These are phyloP conservation scores for Lycorma delicatula DNA, from an alignment of 1,140 invertebrate species.

Conservation along the genomic window DNA sequence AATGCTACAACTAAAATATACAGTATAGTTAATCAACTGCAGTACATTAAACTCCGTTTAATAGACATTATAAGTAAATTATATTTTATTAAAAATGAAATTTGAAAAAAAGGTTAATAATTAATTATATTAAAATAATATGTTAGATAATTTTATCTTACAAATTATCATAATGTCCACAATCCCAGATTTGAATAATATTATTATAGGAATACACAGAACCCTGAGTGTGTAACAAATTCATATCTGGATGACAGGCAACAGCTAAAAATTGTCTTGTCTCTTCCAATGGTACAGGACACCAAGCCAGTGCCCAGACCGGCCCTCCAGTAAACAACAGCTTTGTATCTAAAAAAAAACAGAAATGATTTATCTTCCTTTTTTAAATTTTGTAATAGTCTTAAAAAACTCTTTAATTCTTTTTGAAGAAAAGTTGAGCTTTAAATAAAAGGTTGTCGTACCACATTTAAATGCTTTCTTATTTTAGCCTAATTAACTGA, in stretches of 20 bases:
- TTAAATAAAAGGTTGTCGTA: too few relatives aligned
- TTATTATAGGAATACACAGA: constrained; percentile 37
- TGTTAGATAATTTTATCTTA: constrained; percentile 29
- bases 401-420: too few relatives aligned
- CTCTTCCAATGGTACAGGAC: constrained; percentile 35
- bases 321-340: constrained; percentile 51
- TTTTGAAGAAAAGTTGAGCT: too few relatives aligned
- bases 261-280: constrained; percentile 43
- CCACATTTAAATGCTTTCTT: too few relatives aligned
- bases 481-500: not conserved
- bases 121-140: not conserved
- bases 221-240: constrained; percentile 36
- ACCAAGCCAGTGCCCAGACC: constrained; percentile 48
- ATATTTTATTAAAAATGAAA: not conserved
- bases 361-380: too few relatives aligned
- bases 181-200: constrained; percentile 52
- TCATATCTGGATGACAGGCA: constrained; percentile 40
- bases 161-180: constrained; percentile 39
- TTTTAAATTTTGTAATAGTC: too few relatives aligned
- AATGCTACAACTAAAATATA: too few relatives aligned
- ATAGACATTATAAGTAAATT: constrained; percentile 5
- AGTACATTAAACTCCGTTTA: not conserved
- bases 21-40: too few relatives aligned
- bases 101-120: not conserved
- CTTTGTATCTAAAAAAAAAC: constrained; percentile 1